phyloP scores from a whole-genome alignment of 1,140 invertebrate genomes.

The Cryptotermes secundus region DNA sequence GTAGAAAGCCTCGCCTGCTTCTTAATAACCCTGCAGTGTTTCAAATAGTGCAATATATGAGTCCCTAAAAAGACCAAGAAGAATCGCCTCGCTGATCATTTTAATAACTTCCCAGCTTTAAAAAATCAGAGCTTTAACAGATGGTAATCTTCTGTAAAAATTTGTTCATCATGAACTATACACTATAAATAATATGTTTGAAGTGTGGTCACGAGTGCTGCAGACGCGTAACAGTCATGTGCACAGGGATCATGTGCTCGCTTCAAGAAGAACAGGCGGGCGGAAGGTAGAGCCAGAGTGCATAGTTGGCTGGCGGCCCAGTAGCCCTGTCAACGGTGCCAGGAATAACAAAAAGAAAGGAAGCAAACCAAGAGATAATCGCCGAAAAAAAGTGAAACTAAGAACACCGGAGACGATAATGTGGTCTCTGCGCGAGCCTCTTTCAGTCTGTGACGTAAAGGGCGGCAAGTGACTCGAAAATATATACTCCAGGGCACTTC shows the following conservation, averaged over 20 bases:
- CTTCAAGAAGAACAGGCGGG: background rate
- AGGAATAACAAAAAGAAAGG: background rate
- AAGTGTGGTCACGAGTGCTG: background rate
- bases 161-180: no score
- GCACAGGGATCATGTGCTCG: background rate
- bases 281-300: background rate
- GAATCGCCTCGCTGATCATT: no score
- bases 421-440: background rate
- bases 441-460: background rate
- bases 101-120: no score
- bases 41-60: no score
- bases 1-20: no score
- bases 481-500: no score
- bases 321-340: background rate
- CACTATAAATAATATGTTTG: no score
- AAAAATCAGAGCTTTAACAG: no score
- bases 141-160: no score
- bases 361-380: background rate
- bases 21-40: no score
- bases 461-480: background rate
- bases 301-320: background rate
- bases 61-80: no score
- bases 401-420: background rate
- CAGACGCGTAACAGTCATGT: background rate
- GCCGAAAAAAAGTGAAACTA: no score